phyloP scores from a whole-genome alignment of 2,113 vertebrate genomes.

The Semnornis frantzii region DNA sequence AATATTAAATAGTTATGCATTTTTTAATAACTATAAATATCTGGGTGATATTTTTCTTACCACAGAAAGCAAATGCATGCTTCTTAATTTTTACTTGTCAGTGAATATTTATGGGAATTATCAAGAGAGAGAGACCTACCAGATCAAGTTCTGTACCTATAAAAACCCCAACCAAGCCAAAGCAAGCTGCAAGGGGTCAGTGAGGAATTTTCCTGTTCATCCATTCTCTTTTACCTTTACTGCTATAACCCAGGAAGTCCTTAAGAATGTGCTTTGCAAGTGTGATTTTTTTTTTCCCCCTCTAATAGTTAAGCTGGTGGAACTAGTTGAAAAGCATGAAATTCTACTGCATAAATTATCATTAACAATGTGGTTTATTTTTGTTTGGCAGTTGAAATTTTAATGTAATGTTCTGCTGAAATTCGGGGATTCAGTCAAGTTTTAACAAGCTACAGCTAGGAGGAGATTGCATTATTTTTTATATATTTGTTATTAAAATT shows the following conservation, averaged over 20 bases:
- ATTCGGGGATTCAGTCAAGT: slow-evolving; percentile 41
- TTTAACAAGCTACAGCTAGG: slow-evolving; percentile 43
- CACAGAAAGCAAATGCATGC: background rate
- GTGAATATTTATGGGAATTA: background rate
- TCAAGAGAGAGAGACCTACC: background rate
- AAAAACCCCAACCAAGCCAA: background rate
- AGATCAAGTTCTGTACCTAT: background rate
- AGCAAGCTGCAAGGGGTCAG: background rate
- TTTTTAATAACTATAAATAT: background rate
- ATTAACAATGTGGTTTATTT: slow-evolving; percentile 38
- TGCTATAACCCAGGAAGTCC: background rate
- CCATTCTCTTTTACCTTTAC: background rate
- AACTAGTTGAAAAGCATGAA: slow-evolving; percentile 42
- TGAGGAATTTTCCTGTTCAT: background rate
- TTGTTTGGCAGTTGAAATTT: slow-evolving; percentile 49
- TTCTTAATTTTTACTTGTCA: background rate
- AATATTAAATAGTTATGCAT: background rate
- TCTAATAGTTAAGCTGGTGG: background rate
- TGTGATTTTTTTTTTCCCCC: background rate
- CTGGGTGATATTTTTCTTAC: background rate
- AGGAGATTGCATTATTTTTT: slow-evolving; percentile 40
- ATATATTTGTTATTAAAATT: slow-evolving; percentile 56
- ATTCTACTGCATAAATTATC: slow-evolving; percentile 44
- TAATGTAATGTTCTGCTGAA: slow-evolving; percentile 37
- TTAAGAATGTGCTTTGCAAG: background rate